Conservation (phyloP, 35 echinoderm and acorn worm genomes). For the Acanthaster planci region DNA sequence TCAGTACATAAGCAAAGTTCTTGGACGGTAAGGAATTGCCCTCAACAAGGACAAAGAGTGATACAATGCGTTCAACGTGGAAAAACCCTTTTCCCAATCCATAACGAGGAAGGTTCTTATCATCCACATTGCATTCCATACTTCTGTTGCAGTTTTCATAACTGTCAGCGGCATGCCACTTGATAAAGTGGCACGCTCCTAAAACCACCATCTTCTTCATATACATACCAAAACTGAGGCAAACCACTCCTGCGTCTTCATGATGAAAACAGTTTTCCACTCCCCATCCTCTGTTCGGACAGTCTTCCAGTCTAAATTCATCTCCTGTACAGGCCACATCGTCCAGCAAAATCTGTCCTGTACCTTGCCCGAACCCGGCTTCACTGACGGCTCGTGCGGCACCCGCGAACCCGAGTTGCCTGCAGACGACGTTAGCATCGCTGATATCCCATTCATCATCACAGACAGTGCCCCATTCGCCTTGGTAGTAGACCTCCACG, state of each 20-base stretch:
- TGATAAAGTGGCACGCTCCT: too few species aligned
- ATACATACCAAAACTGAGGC: too few species aligned
- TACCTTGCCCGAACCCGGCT: slow-evolving; percentile 25
- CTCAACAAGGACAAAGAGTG: too few species aligned
- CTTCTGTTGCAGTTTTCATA: too few species aligned
- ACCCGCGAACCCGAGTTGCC: slow-evolving; percentile 34
- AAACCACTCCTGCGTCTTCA: slow-evolving; percentile 52
- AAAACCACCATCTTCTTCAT: too few species aligned
- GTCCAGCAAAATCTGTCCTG: slow-evolving; percentile 36
- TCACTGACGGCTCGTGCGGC: neutral
- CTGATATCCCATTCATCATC: slow-evolving; percentile 29
- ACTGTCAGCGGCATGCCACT: too few species aligned
- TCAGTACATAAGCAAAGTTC: too few species aligned
- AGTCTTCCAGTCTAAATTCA: slow-evolving; percentile 10
- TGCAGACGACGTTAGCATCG: slow-evolving; percentile 44
- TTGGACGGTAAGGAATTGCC: too few species aligned
- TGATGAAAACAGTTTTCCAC: slow-evolving; percentile 1
- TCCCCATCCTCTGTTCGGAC: slow-evolving; percentile 15
- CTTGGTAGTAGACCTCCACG: slow-evolving; percentile 43
- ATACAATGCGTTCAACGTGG: too few species aligned
- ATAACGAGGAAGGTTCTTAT: too few species aligned
- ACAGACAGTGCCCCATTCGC: slow-evolving; percentile 61
- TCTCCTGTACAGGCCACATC: slow-evolving; percentile 16
- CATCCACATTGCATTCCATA: too few species aligned
- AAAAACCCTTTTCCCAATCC: too few species aligned